phyloP scores from a whole-genome alignment of 2,113 vertebrate genomes.

The Caretta caretta region DNA sequence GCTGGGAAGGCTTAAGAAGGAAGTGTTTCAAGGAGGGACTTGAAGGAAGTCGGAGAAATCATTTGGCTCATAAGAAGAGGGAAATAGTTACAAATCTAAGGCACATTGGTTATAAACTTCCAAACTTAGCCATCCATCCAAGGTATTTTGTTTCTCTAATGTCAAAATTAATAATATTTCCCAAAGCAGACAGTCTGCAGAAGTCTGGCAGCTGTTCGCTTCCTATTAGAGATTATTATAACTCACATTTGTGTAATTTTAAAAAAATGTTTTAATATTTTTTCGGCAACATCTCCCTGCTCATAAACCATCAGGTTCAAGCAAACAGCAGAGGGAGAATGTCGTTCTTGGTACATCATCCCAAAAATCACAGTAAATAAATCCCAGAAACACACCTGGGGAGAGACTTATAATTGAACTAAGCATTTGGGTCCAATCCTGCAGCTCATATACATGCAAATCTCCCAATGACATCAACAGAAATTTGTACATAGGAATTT shows the following conservation, averaged over 20 bases:
- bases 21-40: not conserved
- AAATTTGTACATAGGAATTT: not conserved
- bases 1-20: not conserved
- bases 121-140: not conserved
- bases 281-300: not conserved
- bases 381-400: not conserved
- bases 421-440: not conserved
- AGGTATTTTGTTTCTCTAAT: conserved; percentile 26
- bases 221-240: not conserved
- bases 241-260: not conserved
- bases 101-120: not conserved
- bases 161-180: conserved; percentile 32
- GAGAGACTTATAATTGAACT: not conserved
- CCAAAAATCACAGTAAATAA: too few species aligned
- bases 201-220: conserved; percentile 11
- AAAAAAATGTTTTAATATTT: not conserved
- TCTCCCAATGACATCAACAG: too few species aligned
- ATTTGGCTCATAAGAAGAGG: not conserved
- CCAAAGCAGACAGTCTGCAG: conserved; percentile 18
- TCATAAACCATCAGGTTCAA: not conserved
- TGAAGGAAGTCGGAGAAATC: not conserved
- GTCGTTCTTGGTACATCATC: not conserved
- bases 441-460: too few species aligned
- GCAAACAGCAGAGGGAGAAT: not conserved
- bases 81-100: not conserved